A percentile compares a stretch with the other conserved stretches of the same genome.
Evolutionary conservation across 2,888 invertebrate genomes (phyloP).

Genomic region (Acronicta psi): DNA sequence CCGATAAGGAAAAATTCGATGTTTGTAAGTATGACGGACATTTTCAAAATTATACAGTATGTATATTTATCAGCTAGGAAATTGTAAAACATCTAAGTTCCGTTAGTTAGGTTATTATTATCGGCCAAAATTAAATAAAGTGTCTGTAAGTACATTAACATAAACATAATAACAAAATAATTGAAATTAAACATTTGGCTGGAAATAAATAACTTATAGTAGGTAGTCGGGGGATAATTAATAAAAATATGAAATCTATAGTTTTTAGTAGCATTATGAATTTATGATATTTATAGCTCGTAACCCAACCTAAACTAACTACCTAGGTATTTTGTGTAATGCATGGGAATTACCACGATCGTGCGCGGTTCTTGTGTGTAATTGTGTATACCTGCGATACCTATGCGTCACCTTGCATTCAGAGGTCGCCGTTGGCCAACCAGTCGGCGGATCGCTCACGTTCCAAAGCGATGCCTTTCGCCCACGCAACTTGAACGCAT

Average conservation of each 20-base stretch:
- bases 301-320: no score
- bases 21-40: constrained; percentile 72
- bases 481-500: constrained; percentile 28
- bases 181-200: no score
- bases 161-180: no score
- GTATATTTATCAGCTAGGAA: constrained; percentile 17
- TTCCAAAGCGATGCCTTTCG: constrained; percentile 27
- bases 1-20: constrained; percentile 68
- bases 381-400: constrained; percentile 35
- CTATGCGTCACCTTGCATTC: constrained; percentile 48
- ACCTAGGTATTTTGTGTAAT: background rate
- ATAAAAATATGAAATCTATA: no score
- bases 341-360: constrained; percentile 22
- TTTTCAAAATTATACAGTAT: constrained; percentile 23
- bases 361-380: constrained; percentile 17
- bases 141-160: no score
- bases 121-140: no score
- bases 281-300: no score
- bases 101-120: no score
- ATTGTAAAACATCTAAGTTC: no score
- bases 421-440: constrained; percentile 48
- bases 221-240: no score
- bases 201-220: no score
- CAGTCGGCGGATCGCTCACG: constrained; percentile 33
- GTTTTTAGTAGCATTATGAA: no score